phyloP scores from a whole-genome alignment of 2,888 invertebrate species.

The Mystacides longicornis region DNA sequence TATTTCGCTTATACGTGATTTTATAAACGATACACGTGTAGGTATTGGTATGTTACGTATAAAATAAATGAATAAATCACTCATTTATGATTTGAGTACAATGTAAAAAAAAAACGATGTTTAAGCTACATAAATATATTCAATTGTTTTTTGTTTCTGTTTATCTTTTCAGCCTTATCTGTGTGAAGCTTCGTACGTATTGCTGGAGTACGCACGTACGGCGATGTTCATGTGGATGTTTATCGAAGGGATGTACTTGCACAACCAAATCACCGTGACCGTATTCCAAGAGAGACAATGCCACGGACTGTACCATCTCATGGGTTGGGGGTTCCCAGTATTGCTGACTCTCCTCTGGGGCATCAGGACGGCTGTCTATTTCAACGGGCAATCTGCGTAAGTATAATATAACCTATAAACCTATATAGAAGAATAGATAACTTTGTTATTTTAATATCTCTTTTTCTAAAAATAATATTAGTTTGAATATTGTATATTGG shows the following conservation, averaged over 20 bases:
- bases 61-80: too few species aligned
- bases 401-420: too few species aligned
- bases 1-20: too few species aligned
- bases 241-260: slow-evolving; percentile 84
- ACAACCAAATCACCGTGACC: slow-evolving; percentile 73
- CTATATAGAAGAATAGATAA: too few species aligned
- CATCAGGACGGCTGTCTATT: slow-evolving; percentile 48
- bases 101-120: too few species aligned
- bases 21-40: too few species aligned
- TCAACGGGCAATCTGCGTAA: slow-evolving; percentile 29
- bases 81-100: too few species aligned
- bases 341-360: slow-evolving; percentile 65
- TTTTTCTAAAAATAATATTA: too few species aligned
- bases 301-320: slow-evolving; percentile 52
- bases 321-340: slow-evolving; percentile 71
- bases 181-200: slow-evolving; percentile 69
- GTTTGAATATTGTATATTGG: too few species aligned
- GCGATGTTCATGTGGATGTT: slow-evolving; percentile 98
- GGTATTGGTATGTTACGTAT: too few species aligned
- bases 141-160: background rate
- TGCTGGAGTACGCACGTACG: slow-evolving; percentile 82
- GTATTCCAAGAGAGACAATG: slow-evolving; percentile 55
- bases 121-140: too few species aligned
- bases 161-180: slow-evolving; percentile 57
- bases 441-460: too few species aligned